Evolutionary conservation across 2,888 invertebrate species (phyloP).

Genomic region (Pheosia gnoma): DNA sequence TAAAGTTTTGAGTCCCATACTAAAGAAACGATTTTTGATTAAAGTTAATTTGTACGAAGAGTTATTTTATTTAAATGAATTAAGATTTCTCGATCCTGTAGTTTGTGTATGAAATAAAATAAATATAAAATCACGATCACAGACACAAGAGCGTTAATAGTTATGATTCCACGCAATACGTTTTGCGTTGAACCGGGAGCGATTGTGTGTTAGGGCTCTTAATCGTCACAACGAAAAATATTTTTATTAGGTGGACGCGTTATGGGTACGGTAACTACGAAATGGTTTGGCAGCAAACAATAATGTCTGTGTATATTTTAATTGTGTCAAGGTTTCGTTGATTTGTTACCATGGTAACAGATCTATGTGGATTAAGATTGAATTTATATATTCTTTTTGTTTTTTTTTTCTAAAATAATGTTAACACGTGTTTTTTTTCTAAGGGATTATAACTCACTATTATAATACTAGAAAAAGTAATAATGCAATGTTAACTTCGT

Average conservation of each 20-base stretch:
- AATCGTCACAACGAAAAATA: conserved; percentile 15
- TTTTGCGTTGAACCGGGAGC: too few relatives aligned
- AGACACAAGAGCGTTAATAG: too few relatives aligned
- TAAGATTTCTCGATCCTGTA: too few relatives aligned
- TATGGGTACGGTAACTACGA: conserved; percentile 10
- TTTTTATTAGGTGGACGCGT: conserved; percentile 14
- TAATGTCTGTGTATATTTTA: conserved; percentile 16
- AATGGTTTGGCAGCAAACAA: conserved; percentile 17
- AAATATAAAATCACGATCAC: too few relatives aligned
- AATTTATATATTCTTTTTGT: not conserved
- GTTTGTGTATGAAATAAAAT: too few relatives aligned
- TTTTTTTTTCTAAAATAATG: not conserved
- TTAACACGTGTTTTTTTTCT: not conserved
- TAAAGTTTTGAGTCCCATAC: too few relatives aligned
- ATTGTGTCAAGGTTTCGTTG: conserved; percentile 28
- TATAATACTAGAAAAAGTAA: not conserved
- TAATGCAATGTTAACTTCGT: not conserved
- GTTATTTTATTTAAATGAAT: too few relatives aligned
- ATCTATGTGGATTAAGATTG: not conserved
- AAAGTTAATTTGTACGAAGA: too few relatives aligned
- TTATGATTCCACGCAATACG: too few relatives aligned
- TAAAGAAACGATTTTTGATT: too few relatives aligned
- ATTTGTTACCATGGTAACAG: conserved; percentile 14
- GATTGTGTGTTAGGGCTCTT: too few relatives aligned
- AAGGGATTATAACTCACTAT: not conserved